Evolutionary conservation across 2,797 vertebrate species (phyloP), one percentile per base, ranked within the genome.

Genomic region (Fringilla coelebs): DNA sequence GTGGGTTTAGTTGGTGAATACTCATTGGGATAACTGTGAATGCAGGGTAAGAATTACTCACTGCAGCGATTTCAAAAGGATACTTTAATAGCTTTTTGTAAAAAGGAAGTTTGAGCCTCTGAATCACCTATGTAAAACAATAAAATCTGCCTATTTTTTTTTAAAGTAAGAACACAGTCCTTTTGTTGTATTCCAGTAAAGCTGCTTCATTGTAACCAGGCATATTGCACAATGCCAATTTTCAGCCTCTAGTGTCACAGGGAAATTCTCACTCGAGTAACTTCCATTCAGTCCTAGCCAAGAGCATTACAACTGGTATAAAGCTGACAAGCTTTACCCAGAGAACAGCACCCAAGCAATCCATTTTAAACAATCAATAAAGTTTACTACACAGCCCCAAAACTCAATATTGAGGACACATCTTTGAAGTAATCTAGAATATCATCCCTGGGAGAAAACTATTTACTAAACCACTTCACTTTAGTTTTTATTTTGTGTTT

Each of bases 171-270:
- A 85, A 92, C 60, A 85, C n/a, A 52, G 88, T 36, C 67, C 52
- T 94, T 92, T 89, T 95, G 95, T 93, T 94, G 43, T 95, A 93
- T 96, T 96, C 96, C 96, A 92, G 94, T 93, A 97, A 97, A 97
- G 92, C 93, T 83, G 81, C 78, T 86, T 89, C 88, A 93, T 55
- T 94, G 88, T 93, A 94, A 73, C 58, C 6, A 25, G 20, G 8
- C 77, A 72, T 25, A 63, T 24, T 46, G 66, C 80, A 95, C 83
- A 96, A 95, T 51, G 89, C 87, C 90, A 36, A 3, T 89, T 88
- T 91, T 91, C 89, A 93, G 84, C 77, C 96, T 88, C 79, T 38
- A 36, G 84, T 87, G 93, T 89, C 93, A 96, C 1, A 80, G 82
- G 95, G 94, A 95, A 96, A 93, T 96, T 97, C 94, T 95, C 96